phyloP scores from a whole-genome alignment of 2,797 vertebrate genomes.

The Helarctos malayanus region DNA sequence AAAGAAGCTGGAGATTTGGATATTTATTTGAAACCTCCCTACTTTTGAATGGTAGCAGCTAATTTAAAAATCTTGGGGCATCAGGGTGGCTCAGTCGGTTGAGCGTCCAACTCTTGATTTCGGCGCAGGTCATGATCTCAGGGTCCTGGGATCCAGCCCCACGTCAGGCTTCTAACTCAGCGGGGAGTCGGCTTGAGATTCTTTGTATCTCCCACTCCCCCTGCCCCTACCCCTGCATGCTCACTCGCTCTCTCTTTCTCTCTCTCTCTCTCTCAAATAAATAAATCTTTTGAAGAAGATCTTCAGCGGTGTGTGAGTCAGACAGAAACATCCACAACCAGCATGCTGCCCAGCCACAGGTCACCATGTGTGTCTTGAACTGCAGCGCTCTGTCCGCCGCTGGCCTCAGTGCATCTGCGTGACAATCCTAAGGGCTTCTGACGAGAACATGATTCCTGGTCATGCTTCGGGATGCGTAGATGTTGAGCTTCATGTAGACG shows the following conservation, averaged over 20 bases:
- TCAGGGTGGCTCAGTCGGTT: not conserved
- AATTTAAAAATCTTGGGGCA: not conserved
- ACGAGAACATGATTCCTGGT: not conserved
- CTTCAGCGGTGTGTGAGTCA: not conserved
- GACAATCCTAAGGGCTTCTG: not conserved
- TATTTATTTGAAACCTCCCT: not conserved
- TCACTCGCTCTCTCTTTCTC: not conserved
- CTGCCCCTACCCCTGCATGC: not conserved
- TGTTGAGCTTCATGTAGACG: not conserved
- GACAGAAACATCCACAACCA: not conserved
- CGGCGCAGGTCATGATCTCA: not conserved
- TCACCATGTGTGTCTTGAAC: not conserved
- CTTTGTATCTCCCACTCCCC: not conserved
- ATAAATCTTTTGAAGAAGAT: not conserved
- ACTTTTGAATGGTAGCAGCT: conserved; percentile 6
- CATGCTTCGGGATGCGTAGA: not conserved
- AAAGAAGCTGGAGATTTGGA: not conserved
- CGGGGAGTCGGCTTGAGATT: not conserved
- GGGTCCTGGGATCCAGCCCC: not conserved
- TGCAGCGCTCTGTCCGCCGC: not conserved
- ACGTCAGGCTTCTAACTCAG: not conserved
- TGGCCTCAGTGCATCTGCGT: not conserved
- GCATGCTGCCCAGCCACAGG: not conserved
- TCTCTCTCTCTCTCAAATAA: too few relatives aligned
- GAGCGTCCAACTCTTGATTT: not conserved